Conservation (phyloP, 2,888 invertebrate genomes). For the Caenorhabditis drosophilae region DNA sequence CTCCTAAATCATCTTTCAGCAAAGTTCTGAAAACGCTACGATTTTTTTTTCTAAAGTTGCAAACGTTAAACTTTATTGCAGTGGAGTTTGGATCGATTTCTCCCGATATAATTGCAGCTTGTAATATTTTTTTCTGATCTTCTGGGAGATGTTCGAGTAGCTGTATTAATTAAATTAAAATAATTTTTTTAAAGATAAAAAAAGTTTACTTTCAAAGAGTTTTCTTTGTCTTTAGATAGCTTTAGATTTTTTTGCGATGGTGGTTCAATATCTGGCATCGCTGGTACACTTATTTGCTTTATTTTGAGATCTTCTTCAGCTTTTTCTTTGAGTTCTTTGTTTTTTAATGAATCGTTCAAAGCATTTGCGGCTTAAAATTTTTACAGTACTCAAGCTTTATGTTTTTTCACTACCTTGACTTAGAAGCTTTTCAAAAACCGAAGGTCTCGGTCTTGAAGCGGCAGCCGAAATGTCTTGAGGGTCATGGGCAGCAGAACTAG, state of each 20-base stretch:
- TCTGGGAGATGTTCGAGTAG: slow-evolving; percentile 40
- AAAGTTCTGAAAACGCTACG: neutral
- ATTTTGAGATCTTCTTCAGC: slow-evolving; percentile 13
- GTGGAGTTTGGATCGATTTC: slow-evolving; percentile 57
- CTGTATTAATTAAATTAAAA: slow-evolving; percentile 13
- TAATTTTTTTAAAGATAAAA: neutral
- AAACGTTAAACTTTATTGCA: slow-evolving; percentile 41
- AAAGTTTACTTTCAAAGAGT: slow-evolving; percentile 41
- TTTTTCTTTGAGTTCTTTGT: slow-evolving; percentile 37
- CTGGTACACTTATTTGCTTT: neutral
- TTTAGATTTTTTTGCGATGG: slow-evolving; percentile 17
- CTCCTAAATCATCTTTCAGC: slow-evolving; percentile 25
- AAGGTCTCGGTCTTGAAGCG: slow-evolving; percentile 33
- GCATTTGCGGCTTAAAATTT: slow-evolving; percentile 38
- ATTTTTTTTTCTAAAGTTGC: neutral
- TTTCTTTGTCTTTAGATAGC: slow-evolving; percentile 32
- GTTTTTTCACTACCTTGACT: slow-evolving; percentile 28
- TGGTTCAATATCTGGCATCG: slow-evolving; percentile 8
- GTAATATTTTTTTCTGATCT: slow-evolving; percentile 55
- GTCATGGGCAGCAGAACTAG: slow-evolving; percentile 40
- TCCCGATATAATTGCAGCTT: slow-evolving; percentile 58
- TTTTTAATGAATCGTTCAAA: slow-evolving; percentile 44
- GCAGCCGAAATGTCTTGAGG: slow-evolving; percentile 29
- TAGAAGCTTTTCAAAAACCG: slow-evolving; percentile 38
- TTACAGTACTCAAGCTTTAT: neutral